Evolutionary conservation across 2,113 vertebrate genomes (phyloP).

Genomic region (Manacus vitellinus): DNA sequence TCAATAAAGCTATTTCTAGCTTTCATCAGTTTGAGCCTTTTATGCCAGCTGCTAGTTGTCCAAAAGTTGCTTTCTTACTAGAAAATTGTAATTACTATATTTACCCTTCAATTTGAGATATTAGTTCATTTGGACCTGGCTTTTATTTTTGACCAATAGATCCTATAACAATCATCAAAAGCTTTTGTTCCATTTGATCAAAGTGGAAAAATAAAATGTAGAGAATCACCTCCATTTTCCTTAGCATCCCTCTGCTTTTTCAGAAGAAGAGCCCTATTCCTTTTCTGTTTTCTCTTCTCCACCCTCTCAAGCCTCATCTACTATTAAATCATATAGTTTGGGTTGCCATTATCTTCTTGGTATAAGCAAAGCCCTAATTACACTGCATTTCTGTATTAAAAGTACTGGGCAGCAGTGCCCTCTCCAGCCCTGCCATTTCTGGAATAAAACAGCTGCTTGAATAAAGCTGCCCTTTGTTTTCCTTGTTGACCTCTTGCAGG

Average conservation of each 20-base stretch:
- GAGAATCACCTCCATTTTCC: background rate
- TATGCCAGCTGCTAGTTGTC: background rate
- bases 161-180: background rate
- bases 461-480: conserved; percentile 66
- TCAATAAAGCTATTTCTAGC: background rate
- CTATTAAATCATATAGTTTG: background rate
- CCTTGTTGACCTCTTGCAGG: conserved; percentile 33
- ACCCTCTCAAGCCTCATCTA: background rate
- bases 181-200: background rate
- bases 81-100: background rate
- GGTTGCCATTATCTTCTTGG: background rate
- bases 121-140: background rate
- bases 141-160: background rate
- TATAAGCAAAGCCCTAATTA: conserved; percentile 19
- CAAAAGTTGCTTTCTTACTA: background rate
- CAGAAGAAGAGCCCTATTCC: background rate
- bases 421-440: background rate
- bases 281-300: background rate
- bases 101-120: background rate
- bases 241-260: background rate
- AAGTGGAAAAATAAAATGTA: background rate
- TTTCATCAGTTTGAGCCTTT: background rate
- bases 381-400: background rate
- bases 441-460: background rate
- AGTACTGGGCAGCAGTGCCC: background rate